Base-by-base conservation (phyloP, 2,888 invertebrate species). In the Andrena bicolor region DNA sequence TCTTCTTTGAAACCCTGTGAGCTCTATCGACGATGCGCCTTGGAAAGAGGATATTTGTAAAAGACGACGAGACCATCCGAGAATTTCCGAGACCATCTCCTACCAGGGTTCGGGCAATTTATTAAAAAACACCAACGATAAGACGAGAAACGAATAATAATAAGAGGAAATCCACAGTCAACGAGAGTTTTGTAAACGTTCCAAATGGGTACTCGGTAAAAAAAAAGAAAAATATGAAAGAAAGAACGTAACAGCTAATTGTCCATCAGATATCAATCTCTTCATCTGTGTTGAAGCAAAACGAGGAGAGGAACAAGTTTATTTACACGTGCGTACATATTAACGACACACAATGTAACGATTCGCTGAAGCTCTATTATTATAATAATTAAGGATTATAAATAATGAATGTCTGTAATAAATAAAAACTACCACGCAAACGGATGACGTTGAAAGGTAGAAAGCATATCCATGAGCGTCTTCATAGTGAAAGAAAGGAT, bases 341-440 rank as follows among this genome's bases (percentile, higher is more conserved):
- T 89, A 88, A 90, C 89, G 86, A 89, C 88, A 90, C 84, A 90
- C 84, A 88, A 91, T 92, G 91, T 93, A 92, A 92, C 88, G 84
- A 87, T 92, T 92, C 90, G 90, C 92, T 92, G 89, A 92, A 91
- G 91, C 89, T 92, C 92, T 93, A 92, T 92, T 88, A 93, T 89
- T 90, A 90, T 92, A 92, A 92, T 82, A 88, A 91, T 89, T 92
- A 93, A 92, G 92, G 87, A 93, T 93, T 93, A 93, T 93, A 90
- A 91, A 92, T 91, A 92, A 91, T 93, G 90, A 92, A 93, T 93
- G 93, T 93, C 93, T 93, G 93, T 93, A 93, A 93, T 92, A 90
- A 93, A 93, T 93, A 93, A 93, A 92, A 90, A 90, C 88, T 92
- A 93, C 91, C 91, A 93, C 90, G 90, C 90, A 92, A 85, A 88